Percentiles rank a stretch among this genome's conserved stretches.
Conservation (phyloP, 2,113 vertebrate species). For the Calyptommatus sinebrachiatus region DNA sequence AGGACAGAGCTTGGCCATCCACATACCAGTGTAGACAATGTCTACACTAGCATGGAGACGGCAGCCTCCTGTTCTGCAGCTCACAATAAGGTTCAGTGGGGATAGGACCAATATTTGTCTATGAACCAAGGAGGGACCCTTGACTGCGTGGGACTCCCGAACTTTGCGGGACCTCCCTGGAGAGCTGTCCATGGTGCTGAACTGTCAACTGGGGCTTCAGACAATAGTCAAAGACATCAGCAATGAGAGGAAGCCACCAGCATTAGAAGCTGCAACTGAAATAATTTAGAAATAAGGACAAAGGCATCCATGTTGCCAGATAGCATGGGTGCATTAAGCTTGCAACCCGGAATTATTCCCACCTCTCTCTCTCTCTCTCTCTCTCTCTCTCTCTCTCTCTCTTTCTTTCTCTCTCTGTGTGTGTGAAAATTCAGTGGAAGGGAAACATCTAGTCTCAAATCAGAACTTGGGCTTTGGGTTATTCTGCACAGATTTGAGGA, state of each 20-base stretch:
- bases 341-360: neutral
- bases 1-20: no score
- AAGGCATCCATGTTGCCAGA: neutral
- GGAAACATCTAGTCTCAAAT: neutral
- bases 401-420: neutral
- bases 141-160: neutral
- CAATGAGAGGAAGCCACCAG: accelerated
- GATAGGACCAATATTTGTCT: no score
- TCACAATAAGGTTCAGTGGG: no score
- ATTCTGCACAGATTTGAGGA: neutral
- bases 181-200: slow-evolving; percentile 74
- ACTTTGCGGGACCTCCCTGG: neutral
- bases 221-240: neutral
- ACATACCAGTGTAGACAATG: no score
- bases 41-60: no score
- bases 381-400: no score
- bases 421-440: no score
- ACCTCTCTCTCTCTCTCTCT: no score
- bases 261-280: no score
- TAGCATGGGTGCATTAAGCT: no score
- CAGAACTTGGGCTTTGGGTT: neutral
- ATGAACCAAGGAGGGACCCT: no score
- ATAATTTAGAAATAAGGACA: accelerated
- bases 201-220: neutral
- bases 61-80: no score